A percentile compares a stretch with the other conserved stretches of the same genome.
Conservation (phyloP, 2,888 invertebrate genomes). For the Sepioteuthis lessoniana region DNA sequence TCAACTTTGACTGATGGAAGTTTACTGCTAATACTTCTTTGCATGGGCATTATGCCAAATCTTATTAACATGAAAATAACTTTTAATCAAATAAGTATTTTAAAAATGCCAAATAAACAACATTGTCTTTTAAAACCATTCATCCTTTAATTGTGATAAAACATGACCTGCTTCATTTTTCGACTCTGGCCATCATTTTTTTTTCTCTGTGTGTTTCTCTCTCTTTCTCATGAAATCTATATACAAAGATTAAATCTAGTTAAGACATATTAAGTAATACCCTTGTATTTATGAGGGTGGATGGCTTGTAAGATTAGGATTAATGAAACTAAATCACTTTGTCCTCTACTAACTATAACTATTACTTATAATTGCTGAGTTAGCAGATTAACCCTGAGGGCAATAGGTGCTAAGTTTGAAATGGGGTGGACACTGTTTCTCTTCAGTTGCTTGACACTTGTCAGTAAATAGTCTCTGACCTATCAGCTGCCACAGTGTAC, state of each 20-base stretch:
- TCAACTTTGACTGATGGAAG: no score
- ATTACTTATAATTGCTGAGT: not conserved
- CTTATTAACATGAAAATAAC: not conserved
- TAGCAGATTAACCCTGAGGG: conserved; percentile 33
- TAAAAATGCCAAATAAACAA: not conserved
- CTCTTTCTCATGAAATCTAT: not conserved
- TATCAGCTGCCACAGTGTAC: no score
- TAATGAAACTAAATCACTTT: not conserved
- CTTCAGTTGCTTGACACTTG: not conserved
- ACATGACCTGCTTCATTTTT: not conserved
- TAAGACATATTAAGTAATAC: not conserved
- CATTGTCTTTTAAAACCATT: not conserved
- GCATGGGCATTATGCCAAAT: not conserved
- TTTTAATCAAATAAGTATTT: not conserved
- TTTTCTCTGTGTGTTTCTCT: not conserved
- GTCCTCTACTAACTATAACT: not conserved
- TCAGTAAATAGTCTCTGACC: not conserved
- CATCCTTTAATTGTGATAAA: conserved; percentile 14
- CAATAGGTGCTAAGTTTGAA: not conserved
- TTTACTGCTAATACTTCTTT: no score
- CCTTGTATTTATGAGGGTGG: not conserved
- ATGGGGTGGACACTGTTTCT: not conserved
- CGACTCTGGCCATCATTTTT: not conserved
- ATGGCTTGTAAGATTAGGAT: not conserved
- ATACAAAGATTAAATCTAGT: not conserved